phyloP scores from a whole-genome alignment of 2,113 vertebrate species.

The Bostrychus sinensis region DNA sequence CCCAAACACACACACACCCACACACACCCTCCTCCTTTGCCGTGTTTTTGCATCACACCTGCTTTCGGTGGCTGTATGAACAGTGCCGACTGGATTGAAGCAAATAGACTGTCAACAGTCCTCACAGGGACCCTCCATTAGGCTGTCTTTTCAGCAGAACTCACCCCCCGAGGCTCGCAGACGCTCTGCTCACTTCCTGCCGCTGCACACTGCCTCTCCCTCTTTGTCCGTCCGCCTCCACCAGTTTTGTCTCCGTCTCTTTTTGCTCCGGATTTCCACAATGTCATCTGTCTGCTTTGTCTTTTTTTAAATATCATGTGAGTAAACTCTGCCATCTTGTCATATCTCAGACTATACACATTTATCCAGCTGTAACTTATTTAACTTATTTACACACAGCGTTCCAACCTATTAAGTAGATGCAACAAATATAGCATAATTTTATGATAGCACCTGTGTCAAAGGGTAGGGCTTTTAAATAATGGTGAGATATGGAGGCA shows the following conservation, averaged over 20 bases:
- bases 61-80: slow-evolving; percentile 54
- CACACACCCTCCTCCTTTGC: no score
- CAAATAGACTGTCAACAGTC: slow-evolving; percentile 67
- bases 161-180: slow-evolving; percentile 52
- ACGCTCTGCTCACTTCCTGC: slow-evolving; percentile 62
- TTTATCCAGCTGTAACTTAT: no score
- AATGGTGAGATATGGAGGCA: no score
- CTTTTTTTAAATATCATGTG: slow-evolving; percentile 1
- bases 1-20: no score
- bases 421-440: no score
- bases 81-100: slow-evolving; percentile 67
- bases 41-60: slow-evolving; percentile 60
- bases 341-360: no score
- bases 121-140: slow-evolving; percentile 71
- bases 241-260: slow-evolving; percentile 30
- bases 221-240: slow-evolving; percentile 55
- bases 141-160: slow-evolving; percentile 62
- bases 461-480: no score
- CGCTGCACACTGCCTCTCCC: slow-evolving; percentile 31
- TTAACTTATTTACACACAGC: no score
- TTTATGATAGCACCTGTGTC: no score
- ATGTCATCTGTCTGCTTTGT: slow-evolving; percentile 17
- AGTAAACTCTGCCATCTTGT: neutral
- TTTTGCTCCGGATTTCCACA: slow-evolving; percentile 19
- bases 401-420: no score